phyloP scores from a whole-genome alignment of 2,888 invertebrate genomes.

The Neoaliturus tenellus region DNA sequence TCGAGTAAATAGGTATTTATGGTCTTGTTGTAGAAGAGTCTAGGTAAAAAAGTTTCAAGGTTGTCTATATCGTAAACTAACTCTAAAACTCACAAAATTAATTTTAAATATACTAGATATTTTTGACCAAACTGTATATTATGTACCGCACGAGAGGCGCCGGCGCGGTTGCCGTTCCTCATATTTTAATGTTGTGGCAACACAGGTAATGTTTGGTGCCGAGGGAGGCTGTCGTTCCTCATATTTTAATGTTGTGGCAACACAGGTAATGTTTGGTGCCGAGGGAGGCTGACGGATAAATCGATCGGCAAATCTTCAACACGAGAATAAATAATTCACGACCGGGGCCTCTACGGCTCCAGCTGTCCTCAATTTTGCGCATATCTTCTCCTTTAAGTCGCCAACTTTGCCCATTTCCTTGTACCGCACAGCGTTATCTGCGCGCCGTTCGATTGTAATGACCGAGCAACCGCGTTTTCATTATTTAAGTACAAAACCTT shows the following conservation, averaged over 20 bases:
- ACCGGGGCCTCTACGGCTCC: background rate
- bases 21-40: no score
- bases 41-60: no score
- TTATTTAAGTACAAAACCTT: no score
- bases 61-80: no score
- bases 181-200: constrained; percentile 34
- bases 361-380: constrained; percentile 30
- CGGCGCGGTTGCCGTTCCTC: background rate
- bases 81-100: no score
- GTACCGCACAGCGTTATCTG: constrained; percentile 13
- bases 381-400: constrained; percentile 25
- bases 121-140: no score
- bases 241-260: constrained; percentile 37
- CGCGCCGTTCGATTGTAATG: background rate
- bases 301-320: constrained; percentile 45
- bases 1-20: no score
- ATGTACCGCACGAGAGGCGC: background rate
- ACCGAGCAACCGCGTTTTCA: no score
- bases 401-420: constrained; percentile 18
- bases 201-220: background rate
- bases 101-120: no score
- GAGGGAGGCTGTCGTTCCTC: background rate
- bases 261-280: background rate
- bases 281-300: constrained; percentile 1
- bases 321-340: constrained; percentile 23